Evolutionary conservation across 2,113 vertebrate species (phyloP), one percentile per base, ranked within the genome.

Genomic region (Neogobius melanostomus): DNA sequence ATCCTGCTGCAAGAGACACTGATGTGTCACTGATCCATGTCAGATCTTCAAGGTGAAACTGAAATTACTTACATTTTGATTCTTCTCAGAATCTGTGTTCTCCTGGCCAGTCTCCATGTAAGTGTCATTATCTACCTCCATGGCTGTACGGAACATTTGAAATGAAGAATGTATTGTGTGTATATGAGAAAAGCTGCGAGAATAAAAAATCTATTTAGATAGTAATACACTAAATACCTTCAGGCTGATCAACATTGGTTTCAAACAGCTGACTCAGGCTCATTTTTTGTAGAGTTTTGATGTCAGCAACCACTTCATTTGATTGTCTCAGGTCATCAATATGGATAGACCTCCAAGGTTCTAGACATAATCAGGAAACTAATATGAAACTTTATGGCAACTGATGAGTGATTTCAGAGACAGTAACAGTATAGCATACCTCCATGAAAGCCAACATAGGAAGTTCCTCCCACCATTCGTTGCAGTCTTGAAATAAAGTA

Each of bases 401-500:
- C 0, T 11, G 64, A 1, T 36, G 50, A 50, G 75, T 6, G n/a
- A 36, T 49, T 15, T 62, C 46, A 0, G 53, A 7, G 56, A 47
- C 44, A 11, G 3, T 43, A 56, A 0, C 1, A 9, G 0, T 17
- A 11, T 43, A 44, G 44, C 82, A 62, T 71, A 98, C 98, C 96
- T 90, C 98, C 96, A 1, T 96, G 95, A 89, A 96, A 99, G 0
- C 97, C 97, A 75, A 96, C 91, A 0, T 96, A 99, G 14, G 94
- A 90, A 0, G 90, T 88, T 16, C 94, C 94, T 15, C 95, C 95
- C 83, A 93, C 93, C 87, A 96, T 88, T 74, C 98, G 90, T 42
- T 95, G 94, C 48, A 99, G 90, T 68, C 98, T 96, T 17, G 93
- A 95, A 74, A 99, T 94, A 3, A 99, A 99, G 72, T 95, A 97